Base-by-base conservation (phyloP, 2,888 invertebrate genomes). In the Balanococcus diminutus region DNA sequence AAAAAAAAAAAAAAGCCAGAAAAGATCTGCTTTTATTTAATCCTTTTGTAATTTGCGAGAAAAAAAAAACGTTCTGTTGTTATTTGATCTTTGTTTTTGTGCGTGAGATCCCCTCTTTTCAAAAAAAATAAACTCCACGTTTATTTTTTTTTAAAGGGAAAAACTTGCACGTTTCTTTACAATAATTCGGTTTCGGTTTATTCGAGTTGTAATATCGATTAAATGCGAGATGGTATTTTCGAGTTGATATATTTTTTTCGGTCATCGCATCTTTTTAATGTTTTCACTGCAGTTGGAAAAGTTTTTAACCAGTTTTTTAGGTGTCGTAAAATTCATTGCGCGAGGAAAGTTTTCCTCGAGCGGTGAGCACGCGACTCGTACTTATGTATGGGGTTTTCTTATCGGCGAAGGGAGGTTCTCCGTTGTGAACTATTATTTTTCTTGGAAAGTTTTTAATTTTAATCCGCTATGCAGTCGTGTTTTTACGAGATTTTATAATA, bases 41-140 rank as follows among this genome's bases (percentile, higher is more conserved):
- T 61, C 61, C 61, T 61, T 61, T 61, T 61, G 61, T 61, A 61
- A 61, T 61, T 61, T 61, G 61, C 61, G 22, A 61, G 11, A 25
- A 61, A 61, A 61, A 19, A 51, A 19, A 42, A 46, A 16, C n/a
- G 46, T n/a, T 46, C 22, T 8, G 61, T 61, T 61, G 22, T 61
- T 61, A 61, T 61, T 61, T 61, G 61, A 61, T 61, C 61, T 61
- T 61, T 61, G 61, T 61, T 61, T 61, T 61, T 61, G 61, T 61
- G 61, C 14, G n/a, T n/a, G 25, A 61, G 61, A 61, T 61, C 61
- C 22, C 61, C 61, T 25, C 42, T 42, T 56, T 61, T 61, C n/a
- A n/a, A 61, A 19, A 61, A 61, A 61, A 61, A 61, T 61, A 61
- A 61, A 61, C 61, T 25, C 61, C 25, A 61, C 61, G 61, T 61